Evolutionary conservation across 2,888 invertebrate genomes (phyloP).

Genomic region (Criorhina ranunculi): DNA sequence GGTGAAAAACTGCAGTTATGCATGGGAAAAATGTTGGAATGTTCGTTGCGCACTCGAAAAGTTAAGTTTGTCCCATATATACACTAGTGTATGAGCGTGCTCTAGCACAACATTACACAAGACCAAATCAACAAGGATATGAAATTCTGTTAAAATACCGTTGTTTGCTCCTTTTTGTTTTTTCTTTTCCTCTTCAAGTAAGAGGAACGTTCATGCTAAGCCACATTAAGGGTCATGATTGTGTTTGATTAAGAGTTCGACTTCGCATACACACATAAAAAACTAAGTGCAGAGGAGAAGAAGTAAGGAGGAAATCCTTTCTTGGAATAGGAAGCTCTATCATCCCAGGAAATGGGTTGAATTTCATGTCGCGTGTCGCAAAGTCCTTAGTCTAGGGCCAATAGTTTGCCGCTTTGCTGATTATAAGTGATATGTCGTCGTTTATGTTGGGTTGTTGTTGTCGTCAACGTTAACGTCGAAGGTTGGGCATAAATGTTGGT

Average conservation of each 20-base stretch:
- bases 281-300: background rate
- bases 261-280: slow-evolving; percentile 3
- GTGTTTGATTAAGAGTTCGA: slow-evolving; percentile 51
- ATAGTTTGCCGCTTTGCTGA: slow-evolving; percentile 37
- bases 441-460: slow-evolving; percentile 16
- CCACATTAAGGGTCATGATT: slow-evolving; percentile 51
- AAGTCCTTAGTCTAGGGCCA: slow-evolving; percentile 36
- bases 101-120: background rate
- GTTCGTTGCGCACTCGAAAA: background rate
- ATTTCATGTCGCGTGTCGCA: slow-evolving; percentile 63
- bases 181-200: background rate
- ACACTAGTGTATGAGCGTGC: background rate
- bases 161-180: slow-evolving; percentile 17
- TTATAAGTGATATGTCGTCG: slow-evolving; percentile 44
- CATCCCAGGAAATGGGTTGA: slow-evolving; percentile 44
- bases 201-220: slow-evolving; percentile 46
- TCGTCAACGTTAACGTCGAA: slow-evolving; percentile 5
- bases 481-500: slow-evolving; percentile 29
- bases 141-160: slow-evolving; percentile 40
- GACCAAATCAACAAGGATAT: slow-evolving; percentile 35
- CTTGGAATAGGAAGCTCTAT: slow-evolving; percentile 37
- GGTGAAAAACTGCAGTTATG: slow-evolving; percentile 62
- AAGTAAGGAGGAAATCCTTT: slow-evolving; percentile 1
- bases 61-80: slow-evolving; percentile 1
- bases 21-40: slow-evolving; percentile 28